Evolutionary conservation across 2,797 vertebrate genomes (phyloP).

Genomic region (Gallinago stenura): DNA sequence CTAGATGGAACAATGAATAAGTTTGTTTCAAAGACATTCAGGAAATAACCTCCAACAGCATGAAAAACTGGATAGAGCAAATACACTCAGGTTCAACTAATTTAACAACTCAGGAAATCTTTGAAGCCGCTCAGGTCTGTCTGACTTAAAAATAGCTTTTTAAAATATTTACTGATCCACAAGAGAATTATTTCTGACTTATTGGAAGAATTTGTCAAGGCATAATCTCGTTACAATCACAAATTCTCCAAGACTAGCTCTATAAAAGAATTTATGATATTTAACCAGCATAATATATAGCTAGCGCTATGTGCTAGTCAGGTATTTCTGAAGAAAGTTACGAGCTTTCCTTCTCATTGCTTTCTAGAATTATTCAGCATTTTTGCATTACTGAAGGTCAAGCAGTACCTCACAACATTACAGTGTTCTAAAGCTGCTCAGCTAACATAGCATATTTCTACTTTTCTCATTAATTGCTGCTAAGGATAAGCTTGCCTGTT

Average conservation of each 20-base stretch:
- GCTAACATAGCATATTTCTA: background rate
- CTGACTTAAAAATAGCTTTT: background rate
- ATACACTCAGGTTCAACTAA: background rate
- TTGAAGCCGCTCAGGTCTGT: background rate
- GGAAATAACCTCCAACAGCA: background rate
- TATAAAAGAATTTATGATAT: background rate
- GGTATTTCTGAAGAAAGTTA: background rate
- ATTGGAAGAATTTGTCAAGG: background rate
- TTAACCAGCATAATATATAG: background rate
- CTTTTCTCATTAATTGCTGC: background rate
- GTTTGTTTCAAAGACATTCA: background rate
- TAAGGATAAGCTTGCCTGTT: background rate
- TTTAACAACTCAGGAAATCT: background rate
- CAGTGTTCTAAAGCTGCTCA: background rate
- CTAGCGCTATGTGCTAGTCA: background rate
- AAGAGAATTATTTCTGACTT: background rate
- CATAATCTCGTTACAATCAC: background rate
- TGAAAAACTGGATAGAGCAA: background rate
- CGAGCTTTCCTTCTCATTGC: background rate
- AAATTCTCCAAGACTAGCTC: background rate
- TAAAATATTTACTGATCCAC: background rate
- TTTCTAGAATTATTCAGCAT: background rate
- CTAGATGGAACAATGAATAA: background rate
- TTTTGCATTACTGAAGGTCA: background rate
- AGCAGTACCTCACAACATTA: background rate